phyloP scores from a whole-genome alignment of 2,797 vertebrate species.

The Myoxocephalus aenaeus region DNA sequence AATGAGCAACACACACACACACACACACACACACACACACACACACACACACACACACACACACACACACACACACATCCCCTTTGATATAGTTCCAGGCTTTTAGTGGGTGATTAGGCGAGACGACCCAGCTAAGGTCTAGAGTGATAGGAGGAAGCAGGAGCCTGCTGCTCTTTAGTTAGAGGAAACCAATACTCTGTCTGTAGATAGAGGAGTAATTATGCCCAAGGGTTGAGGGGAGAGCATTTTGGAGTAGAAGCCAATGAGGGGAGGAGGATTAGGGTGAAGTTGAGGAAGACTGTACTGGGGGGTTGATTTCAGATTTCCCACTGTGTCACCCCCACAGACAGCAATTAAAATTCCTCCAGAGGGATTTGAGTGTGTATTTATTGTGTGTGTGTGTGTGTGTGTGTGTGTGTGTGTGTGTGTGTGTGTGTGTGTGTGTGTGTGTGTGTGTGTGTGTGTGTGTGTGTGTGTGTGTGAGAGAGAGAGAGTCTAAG shows the following conservation, averaged over 20 bases:
- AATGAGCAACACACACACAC: conserved; percentile 50
- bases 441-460: not conserved
- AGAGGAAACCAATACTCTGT: conserved; percentile 77
- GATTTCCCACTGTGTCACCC: conserved; percentile 61
- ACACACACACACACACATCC: conserved; percentile 43
- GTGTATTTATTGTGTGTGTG: conserved; percentile 25
- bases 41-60: conserved; percentile 24
- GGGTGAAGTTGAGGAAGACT: conserved; percentile 37
- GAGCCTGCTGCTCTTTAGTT: conserved; percentile 80
- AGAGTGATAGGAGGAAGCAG: conserved; percentile 79
- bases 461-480: conserved; percentile 11
- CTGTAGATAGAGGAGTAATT: conserved; percentile 82
- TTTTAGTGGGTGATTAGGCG: conserved; percentile 82
- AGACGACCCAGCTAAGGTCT: conserved; percentile 75
- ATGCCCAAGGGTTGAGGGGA: conserved; percentile 71
- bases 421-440: conserved; percentile 8
- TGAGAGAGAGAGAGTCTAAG: conserved; percentile 20
- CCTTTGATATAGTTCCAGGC: conserved; percentile 81
- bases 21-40: conserved; percentile 28
- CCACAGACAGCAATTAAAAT: conserved; percentile 79
- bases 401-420: not conserved
- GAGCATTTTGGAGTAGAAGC: conserved; percentile 55
- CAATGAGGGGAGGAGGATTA: conserved; percentile 35
- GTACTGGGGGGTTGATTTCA: conserved; percentile 61
- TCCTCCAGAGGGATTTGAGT: conserved; percentile 56